Base-by-base conservation (phyloP, 1,140 invertebrate genomes). In the Monochamus saltuarius region DNA sequence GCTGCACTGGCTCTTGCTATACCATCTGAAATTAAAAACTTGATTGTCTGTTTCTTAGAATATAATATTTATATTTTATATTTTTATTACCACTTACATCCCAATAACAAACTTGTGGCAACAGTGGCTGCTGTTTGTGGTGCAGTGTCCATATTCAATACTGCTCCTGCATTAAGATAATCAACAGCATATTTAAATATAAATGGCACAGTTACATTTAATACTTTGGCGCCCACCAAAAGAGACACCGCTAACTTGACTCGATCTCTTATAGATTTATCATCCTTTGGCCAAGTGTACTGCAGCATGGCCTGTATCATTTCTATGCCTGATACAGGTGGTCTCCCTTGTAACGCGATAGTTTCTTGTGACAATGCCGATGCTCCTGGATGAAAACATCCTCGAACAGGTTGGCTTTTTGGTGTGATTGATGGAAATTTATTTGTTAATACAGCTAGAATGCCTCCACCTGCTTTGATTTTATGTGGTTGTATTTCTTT, bases 261-360 rank as follows among this genome's bases (percentile, higher is more conserved):
- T 62, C 95, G 83, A 47, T 86, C 84, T 67, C 86, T 83, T 56
- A 97, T 90, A 61, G 83, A 81, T 60, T 82, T 75, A 74, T 96
- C 89, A 76, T 94, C 89, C 85, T 90, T 90, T 29, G 97, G 97
- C 97, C 97, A 99, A 58, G 99, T 91, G 80, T 98, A 96, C 40
- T 84, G 81, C 66, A 95, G 74, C 91, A 99, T 95, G 45, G 88
- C 87, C 64, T 84, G 84, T 1, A 97, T 72, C 87, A 99, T 97
- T 67, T 97, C 86, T 63, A 77, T 75, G 14, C 85, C 85, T 2
- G 85, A 87, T 14, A 96, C 86, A 40, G 73, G 52, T 40, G 82
- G 73, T 58, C 81, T 82, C 36, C 79, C 79, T 40, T 73, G 76
- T 57, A 86, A 69, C 66, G 81, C 80, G 53, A 91, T 77, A 75